Conservation (phyloP, 2,888 invertebrate genomes). For the Keiferia lycopersicella region DNA sequence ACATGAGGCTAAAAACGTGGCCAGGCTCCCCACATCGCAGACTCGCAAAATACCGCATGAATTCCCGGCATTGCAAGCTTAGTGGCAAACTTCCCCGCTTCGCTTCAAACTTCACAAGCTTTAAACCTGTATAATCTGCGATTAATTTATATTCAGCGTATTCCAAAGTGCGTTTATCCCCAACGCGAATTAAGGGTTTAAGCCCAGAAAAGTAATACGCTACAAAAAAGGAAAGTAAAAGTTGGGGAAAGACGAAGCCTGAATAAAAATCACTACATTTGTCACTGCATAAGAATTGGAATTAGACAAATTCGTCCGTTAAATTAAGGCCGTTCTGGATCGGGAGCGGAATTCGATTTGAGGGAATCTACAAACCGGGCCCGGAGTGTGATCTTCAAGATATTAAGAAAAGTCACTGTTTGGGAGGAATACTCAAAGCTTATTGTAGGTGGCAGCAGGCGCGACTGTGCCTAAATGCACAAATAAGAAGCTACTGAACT, state of each 20-base stretch:
- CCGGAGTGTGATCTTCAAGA: constrained; percentile 16
- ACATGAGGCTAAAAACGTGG: not conserved
- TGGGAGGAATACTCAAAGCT: too few species aligned
- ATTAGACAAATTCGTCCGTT: constrained; percentile 80
- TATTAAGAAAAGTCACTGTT: not conserved
- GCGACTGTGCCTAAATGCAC: too few species aligned
- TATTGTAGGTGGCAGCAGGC: too few species aligned
- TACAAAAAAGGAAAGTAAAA: constrained; percentile 24
- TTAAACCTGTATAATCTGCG: constrained; percentile 40
- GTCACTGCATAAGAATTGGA: constrained; percentile 79
- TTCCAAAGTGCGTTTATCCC: constrained; percentile 38
- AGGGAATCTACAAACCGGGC: constrained; percentile 66
- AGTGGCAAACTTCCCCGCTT: constrained; percentile 36
- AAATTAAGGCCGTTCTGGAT: constrained; percentile 76
- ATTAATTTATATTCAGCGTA: constrained; percentile 43
- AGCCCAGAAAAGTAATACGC: constrained; percentile 22
- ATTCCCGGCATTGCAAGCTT: constrained; percentile 34
- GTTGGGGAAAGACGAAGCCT: constrained; percentile 45
- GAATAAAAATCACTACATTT: constrained; percentile 78
- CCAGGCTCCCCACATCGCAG: constrained; percentile 4
- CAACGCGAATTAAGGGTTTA: constrained; percentile 38
- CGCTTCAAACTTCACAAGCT: constrained; percentile 38
- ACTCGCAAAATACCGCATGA: constrained; percentile 25
- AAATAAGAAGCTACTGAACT: too few species aligned
- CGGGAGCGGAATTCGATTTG: constrained; percentile 73